These are phyloP conservation scores for Kuschelorhynchus macadamiae DNA, from an alignment of 2,888 invertebrate genomes.

Conservation along the genomic window DNA sequence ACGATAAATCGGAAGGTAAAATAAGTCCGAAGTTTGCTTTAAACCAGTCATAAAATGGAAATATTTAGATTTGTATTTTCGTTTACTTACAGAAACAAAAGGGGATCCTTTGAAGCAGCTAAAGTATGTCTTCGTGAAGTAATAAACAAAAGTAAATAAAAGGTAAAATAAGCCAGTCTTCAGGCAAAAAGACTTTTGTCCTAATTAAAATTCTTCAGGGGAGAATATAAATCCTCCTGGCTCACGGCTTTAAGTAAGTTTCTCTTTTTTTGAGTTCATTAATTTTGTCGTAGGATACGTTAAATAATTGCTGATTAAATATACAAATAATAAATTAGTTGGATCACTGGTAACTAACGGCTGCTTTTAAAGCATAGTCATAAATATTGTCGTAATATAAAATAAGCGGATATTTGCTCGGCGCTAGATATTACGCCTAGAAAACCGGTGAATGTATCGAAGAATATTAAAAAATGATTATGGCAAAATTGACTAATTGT, in stretches of 20 bases:
- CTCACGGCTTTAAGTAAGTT: constrained; percentile 11
- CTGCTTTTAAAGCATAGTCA: no score
- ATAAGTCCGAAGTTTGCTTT: no score
- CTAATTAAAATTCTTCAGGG: constrained; percentile 50
- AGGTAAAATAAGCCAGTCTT: constrained; percentile 23
- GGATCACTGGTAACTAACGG: background rate
- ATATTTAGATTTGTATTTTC: background rate
- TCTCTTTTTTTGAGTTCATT: constrained; percentile 11
- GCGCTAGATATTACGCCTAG: no score
- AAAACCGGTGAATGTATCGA: no score
- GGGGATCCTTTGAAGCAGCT: background rate
- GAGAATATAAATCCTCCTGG: constrained; percentile 40
- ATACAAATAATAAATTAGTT: background rate
- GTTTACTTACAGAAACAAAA: background rate
- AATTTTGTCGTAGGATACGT: background rate
- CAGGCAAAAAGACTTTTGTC: constrained; percentile 44
- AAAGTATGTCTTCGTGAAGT: background rate
- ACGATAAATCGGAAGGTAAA: no score
- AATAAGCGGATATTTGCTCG: no score
- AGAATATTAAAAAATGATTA: no score
- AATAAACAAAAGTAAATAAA: constrained; percentile 28
- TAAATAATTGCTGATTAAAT: background rate
- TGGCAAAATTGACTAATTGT: no score
- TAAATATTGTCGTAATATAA: no score
- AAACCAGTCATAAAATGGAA: constrained; percentile 18